Evolutionary conservation across 2,797 vertebrate genomes (phyloP).

Genomic region (Rhabdophis nuchalis): DNA sequence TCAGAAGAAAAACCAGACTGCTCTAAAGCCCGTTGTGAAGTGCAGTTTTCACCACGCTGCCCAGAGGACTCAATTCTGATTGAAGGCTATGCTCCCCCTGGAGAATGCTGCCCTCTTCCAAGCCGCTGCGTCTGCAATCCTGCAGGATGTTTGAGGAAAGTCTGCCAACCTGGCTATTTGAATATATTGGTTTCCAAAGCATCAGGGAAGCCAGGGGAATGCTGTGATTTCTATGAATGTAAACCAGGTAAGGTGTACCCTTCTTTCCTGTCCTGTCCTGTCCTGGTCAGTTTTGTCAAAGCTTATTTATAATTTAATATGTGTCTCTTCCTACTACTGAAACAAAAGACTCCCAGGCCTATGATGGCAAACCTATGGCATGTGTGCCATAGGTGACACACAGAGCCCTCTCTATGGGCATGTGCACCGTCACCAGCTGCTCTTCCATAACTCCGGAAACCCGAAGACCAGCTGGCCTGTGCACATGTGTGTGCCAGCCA

Average conservation of each 20-base stretch:
- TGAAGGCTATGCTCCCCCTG: conserved; percentile 86
- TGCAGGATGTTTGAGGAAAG: conserved; percentile 85
- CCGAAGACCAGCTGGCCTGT: no score
- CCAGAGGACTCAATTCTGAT: conserved; percentile 88
- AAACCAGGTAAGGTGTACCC: conserved; percentile 79
- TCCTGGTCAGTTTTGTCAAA: not conserved
- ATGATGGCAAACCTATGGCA: no score
- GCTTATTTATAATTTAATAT: not conserved
- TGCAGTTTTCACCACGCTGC: conserved; percentile 88
- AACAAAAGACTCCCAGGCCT: not conserved
- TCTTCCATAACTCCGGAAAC: no score
- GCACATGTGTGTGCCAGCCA: no score
- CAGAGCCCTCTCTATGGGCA: no score
- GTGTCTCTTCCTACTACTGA: not conserved
- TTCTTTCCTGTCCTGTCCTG: no score
- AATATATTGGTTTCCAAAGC: conserved; percentile 87
- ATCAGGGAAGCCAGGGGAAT: conserved; percentile 86
- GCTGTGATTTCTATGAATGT: conserved; percentile 90
- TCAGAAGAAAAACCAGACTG: conserved; percentile 89
- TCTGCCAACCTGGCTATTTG: conserved; percentile 86
- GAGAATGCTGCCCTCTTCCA: conserved; percentile 86
- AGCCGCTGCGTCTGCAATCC: conserved; percentile 88
- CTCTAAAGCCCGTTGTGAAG: conserved; percentile 86
- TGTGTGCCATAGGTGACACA: no score
- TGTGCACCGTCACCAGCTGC: no score